Conservation (phyloP, 2,797 vertebrate species). For the Sebastes hopkinsi region DNA sequence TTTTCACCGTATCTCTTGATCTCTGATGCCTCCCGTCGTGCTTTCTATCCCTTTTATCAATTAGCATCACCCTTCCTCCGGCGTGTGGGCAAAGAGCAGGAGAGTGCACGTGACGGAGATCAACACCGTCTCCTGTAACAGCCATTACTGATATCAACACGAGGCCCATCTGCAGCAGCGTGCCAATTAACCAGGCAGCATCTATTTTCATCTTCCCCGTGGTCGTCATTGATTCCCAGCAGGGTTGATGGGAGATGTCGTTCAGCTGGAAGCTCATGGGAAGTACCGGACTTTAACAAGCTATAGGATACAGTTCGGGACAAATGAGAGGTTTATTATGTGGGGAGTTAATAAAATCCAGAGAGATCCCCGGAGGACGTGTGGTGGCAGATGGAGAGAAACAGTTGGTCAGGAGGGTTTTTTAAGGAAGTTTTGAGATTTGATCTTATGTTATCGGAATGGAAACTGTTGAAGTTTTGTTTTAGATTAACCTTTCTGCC, state of each 20-base stretch:
- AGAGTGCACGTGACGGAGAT: conserved; percentile 15
- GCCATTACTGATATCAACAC: not conserved
- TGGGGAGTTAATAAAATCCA: conserved; percentile 8
- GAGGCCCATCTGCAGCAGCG: conserved; percentile 9
- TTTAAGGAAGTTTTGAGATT: conserved; percentile 2
- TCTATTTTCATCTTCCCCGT: not conserved
- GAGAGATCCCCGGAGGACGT: conserved; percentile 6
- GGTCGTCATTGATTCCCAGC: not conserved
- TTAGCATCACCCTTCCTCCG: conserved; percentile 1
- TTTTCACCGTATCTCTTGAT: not conserved
- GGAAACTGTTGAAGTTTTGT: not conserved
- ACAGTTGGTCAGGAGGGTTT: not conserved
- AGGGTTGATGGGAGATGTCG: conserved; percentile 7
- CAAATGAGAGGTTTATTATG: conserved; percentile 27
- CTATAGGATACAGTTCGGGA: conserved; percentile 12
- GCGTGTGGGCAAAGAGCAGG: conserved; percentile 6
- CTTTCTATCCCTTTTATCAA: conserved; percentile 19
- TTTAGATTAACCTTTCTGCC: not conserved
- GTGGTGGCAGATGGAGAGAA: not conserved
- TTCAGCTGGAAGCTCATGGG: conserved; percentile 25
- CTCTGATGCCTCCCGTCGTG: conserved; percentile 4
- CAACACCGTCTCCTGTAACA: conserved; percentile 9
- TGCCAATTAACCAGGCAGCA: conserved; percentile 14
- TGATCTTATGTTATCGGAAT: not conserved
- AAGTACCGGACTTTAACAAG: conserved; percentile 35